These are phyloP conservation scores for Pseudotriccus pelzelni DNA, from an alignment of 2,797 vertebrate species.

Conservation along the genomic window DNA sequence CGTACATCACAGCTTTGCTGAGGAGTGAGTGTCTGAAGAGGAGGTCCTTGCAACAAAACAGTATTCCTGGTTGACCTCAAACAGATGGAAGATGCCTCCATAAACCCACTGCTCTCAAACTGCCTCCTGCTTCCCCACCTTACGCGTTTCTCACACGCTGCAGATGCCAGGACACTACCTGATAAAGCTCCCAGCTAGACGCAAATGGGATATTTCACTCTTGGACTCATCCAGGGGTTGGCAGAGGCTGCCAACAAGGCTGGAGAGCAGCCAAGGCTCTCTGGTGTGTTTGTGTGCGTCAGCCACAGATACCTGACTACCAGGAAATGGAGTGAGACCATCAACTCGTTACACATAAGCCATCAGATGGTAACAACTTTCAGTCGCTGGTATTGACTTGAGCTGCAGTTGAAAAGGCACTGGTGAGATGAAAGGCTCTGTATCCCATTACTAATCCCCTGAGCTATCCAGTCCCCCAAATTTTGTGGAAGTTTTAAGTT, in stretches of 20 bases:
- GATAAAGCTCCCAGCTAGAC: background rate
- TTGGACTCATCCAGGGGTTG: background rate
- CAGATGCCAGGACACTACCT: background rate
- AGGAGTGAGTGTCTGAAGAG: background rate
- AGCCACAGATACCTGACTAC: conserved; percentile 52
- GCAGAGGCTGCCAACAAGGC: background rate
- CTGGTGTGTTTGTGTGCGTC: conserved; percentile 27
- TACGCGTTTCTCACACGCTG: background rate
- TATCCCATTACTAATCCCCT: conserved; percentile 73
- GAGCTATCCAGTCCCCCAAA: conserved; percentile 66
- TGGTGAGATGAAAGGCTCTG: conserved; percentile 67
- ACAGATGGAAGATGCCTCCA: background rate
- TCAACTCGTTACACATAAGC: conserved; percentile 53
- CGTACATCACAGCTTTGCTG: background rate
- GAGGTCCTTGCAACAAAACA: background rate
- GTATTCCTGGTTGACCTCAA: background rate
- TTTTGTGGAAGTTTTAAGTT: conserved; percentile 73
- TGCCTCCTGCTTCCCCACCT: background rate
- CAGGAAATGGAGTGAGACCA: conserved; percentile 60
- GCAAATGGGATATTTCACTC: background rate
- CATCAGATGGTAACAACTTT: conserved; percentile 69
- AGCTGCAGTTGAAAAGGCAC: conserved; percentile 68
- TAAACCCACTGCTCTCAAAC: background rate
- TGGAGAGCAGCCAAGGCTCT: conserved; percentile 14
- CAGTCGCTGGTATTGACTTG: conserved; percentile 54